Conservation (phyloP, 1,140 invertebrate species). For the Heliothis subflexa region DNA sequence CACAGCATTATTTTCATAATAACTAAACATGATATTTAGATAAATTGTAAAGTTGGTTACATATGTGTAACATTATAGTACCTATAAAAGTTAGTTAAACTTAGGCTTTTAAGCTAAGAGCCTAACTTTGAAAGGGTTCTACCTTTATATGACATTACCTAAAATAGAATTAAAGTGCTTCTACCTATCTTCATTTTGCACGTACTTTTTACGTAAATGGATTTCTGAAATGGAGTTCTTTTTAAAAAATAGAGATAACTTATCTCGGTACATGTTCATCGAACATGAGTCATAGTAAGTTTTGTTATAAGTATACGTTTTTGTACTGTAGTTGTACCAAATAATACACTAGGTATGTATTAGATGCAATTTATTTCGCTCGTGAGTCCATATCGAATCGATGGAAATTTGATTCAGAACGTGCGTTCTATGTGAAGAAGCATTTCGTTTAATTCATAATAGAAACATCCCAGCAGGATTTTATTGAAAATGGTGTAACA, state of each 20-base stretch:
- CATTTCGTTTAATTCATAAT: conserved; percentile 21
- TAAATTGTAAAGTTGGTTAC: too few relatives aligned
- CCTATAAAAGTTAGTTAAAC: not conserved
- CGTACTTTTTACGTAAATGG: too few relatives aligned
- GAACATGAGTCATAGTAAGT: conserved; percentile 43
- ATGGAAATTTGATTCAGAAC: conserved; percentile 48
- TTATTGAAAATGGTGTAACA: not conserved
- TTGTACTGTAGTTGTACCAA: conserved; percentile 41
- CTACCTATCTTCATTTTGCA: too few relatives aligned
- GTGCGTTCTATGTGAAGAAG: conserved; percentile 11
- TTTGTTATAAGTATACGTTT: conserved; percentile 53
- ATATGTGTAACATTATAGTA: not conserved
- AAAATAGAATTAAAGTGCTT: too few relatives aligned
- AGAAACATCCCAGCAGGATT: not conserved
- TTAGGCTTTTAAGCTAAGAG: too few relatives aligned
- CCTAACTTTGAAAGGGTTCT: too few relatives aligned
- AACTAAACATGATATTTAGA: not conserved
- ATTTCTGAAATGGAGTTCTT: too few relatives aligned
- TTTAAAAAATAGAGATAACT: too few relatives aligned
- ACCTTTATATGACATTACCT: too few relatives aligned
- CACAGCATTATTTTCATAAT: not conserved
- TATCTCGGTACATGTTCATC: too few relatives aligned
- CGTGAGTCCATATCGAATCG: conserved; percentile 33
- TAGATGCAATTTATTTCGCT: conserved; percentile 52
- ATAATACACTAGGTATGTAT: conserved; percentile 51